phyloP scores from a whole-genome alignment of 2,888 invertebrate species.

The Diaphora mendica region DNA sequence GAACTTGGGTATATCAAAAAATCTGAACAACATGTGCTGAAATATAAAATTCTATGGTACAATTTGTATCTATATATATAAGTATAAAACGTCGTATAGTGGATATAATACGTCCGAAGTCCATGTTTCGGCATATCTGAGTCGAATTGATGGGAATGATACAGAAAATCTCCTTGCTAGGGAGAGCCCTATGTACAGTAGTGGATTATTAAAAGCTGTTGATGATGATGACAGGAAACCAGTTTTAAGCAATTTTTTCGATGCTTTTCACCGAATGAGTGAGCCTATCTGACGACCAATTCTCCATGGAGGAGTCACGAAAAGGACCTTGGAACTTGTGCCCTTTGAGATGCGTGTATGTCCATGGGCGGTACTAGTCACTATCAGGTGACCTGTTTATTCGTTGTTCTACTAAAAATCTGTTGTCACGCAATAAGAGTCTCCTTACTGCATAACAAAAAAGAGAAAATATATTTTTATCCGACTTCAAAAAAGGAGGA shows the following conservation, averaged over 20 bases:
- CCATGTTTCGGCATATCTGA: not conserved
- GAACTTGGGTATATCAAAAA: conserved; percentile 72
- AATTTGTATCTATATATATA: not conserved
- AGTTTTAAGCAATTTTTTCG: not conserved
- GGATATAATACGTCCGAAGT: not conserved
- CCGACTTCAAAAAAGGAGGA: too few species aligned
- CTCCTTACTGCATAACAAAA: too few species aligned
- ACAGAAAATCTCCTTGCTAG: too few species aligned
- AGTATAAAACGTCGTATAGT: not conserved
- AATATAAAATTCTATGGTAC: conserved; percentile 22
- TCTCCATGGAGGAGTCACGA: not conserved
- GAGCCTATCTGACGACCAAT: not conserved
- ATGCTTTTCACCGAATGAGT: not conserved
- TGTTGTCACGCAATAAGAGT: not conserved
- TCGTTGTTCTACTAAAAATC: not conserved
- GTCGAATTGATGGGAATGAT: not conserved
- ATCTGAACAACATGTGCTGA: conserved; percentile 76
- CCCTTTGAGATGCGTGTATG: not conserved
- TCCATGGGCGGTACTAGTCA: not conserved
- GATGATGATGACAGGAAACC: not conserved
- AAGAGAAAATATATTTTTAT: too few species aligned
- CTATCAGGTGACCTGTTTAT: not conserved
- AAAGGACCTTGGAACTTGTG: not conserved
- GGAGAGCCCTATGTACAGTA: too few species aligned
- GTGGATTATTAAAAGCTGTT: too few species aligned